These are phyloP conservation scores for Ostrea denselamellosa DNA, from an alignment of 1,140 invertebrate genomes.

Conservation along the genomic window DNA sequence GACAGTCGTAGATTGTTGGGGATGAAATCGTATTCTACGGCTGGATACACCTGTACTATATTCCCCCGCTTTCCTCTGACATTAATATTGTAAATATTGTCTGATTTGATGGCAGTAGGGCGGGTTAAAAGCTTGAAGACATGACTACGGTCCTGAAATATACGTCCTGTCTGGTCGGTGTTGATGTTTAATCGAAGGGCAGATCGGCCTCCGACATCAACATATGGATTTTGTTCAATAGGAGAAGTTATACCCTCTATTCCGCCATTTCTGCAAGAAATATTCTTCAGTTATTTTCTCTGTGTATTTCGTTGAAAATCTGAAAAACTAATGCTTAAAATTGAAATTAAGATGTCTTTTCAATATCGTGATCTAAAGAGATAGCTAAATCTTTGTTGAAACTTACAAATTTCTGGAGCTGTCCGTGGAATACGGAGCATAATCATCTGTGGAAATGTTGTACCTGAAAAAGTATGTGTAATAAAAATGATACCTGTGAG, in stretches of 20 bases:
- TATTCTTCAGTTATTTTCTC: not conserved
- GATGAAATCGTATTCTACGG: slow-evolving; percentile 78
- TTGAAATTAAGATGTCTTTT: too few species aligned
- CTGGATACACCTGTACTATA: slow-evolving; percentile 77
- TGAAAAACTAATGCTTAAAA: too few species aligned
- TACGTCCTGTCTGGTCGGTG: slow-evolving; percentile 76
- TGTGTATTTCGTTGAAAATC: too few species aligned
- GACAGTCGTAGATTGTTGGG: slow-evolving; percentile 70
- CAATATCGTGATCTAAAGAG: too few species aligned
- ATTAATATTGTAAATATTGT: slow-evolving; percentile 73
- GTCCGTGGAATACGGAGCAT: slow-evolving; percentile 69
- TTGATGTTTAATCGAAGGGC: slow-evolving; percentile 75
- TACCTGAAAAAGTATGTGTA: slow-evolving; percentile 68
- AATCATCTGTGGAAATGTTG: slow-evolving; percentile 78
- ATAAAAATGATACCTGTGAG: not conserved
- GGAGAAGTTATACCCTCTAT: slow-evolving; percentile 59
- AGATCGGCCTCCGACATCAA: slow-evolving; percentile 69
- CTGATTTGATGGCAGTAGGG: slow-evolving; percentile 56
- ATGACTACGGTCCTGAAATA: slow-evolving; percentile 77
- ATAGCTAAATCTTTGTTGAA: too few species aligned
- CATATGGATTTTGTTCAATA: slow-evolving; percentile 68
- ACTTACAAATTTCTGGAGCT: too few species aligned
- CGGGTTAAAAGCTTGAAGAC: slow-evolving; percentile 71
- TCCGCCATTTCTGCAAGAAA: slow-evolving; percentile 29
- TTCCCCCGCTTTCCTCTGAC: slow-evolving; percentile 77